Base-by-base conservation (phyloP, 2,888 invertebrate species). In the Malthinus flaveolus region DNA sequence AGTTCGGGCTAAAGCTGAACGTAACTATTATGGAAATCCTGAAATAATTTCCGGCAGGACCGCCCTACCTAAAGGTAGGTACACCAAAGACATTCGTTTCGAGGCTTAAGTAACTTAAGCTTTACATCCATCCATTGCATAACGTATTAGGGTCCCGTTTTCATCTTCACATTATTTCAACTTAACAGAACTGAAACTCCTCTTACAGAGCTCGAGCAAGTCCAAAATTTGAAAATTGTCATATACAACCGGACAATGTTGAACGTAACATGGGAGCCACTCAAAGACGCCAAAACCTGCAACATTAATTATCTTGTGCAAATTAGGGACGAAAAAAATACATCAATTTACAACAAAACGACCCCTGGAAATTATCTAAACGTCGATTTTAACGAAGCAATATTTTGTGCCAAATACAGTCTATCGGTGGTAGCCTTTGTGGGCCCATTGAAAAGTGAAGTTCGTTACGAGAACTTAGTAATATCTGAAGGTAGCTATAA, bases 1-100 rank as follows among this genome's bases (percentile, higher is more conserved):
- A n/a, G 57, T 66, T 8, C 13, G 47, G 10, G 54, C 57, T 5
- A 13, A 8, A 23, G 32, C 49, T n/a, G n/a, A 7, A 0, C 12
- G 11, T 32, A 13, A 7, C 35, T 4, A 9, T 32, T n/a, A 9
- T 5, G 49, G 56, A 34, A 45, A 56, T 9, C 31, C 31, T 49
- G 12, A 13, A 7, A 31, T 4, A 13, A 5, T 15, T 13, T 9
- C 5, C 15, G 8, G 2, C 8, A 9, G 7, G 1, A 55, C 55
- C 3, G 1, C 5, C 7, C 9, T 8, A 31, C 49, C 49, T 8
- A 6, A n/a, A 12, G 32, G 55, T 55, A 36, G 31, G 49, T 15
- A 3, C 3, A 37, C 13, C 23, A 23, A n/a, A n/a, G n/a, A n/a
- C n/a, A n/a, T n/a, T n/a, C n/a, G n/a, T n/a, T n/a, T n/a, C n/a